These are phyloP conservation scores for Erpetoichthys calabaricus DNA, from an alignment of 2,797 vertebrate species.

Conservation along the genomic window DNA sequence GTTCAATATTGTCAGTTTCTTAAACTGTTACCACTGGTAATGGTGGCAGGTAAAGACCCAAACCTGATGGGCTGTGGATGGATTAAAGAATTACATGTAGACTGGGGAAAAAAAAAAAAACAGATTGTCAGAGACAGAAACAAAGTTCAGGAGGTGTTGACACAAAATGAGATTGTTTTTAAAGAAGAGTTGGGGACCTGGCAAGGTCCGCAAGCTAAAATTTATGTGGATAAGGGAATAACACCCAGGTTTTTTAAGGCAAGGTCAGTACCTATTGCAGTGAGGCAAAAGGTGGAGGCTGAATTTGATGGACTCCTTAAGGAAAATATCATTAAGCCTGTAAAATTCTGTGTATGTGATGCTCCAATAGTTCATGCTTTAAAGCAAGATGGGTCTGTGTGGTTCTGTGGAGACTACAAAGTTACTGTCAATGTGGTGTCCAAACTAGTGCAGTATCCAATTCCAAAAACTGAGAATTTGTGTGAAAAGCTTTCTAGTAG, in stretches of 20 bases:
- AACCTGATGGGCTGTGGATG: slow-evolving; percentile 6
- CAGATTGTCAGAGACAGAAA: neutral
- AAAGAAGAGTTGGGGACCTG: slow-evolving; percentile 9
- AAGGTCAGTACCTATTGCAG: slow-evolving; percentile 6
- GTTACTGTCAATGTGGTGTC: slow-evolving; percentile 14
- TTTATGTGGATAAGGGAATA: slow-evolving; percentile 13
- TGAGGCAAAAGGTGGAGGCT: slow-evolving; percentile 8
- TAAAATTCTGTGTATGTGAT: slow-evolving; percentile 12
- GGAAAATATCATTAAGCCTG: slow-evolving; percentile 3
- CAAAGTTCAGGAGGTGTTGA: slow-evolving; percentile 7
- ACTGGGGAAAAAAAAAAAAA: slow-evolving; percentile 8
- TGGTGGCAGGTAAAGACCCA: slow-evolving; percentile 4
- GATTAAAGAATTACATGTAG: slow-evolving; percentile 7
- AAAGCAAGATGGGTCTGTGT: slow-evolving; percentile 7
- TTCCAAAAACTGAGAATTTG: slow-evolving; percentile 9
- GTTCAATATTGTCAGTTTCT: slow-evolving; percentile 3
- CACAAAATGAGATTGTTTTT: slow-evolving; percentile 6
- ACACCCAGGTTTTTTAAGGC: slow-evolving; percentile 14
- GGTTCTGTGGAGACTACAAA: slow-evolving; percentile 13
- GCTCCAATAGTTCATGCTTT: slow-evolving; percentile 2
- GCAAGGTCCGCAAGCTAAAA: slow-evolving; percentile 8
- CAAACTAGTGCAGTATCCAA: slow-evolving; percentile 10
- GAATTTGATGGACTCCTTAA: slow-evolving; percentile 5
- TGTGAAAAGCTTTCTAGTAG: slow-evolving; percentile 12
- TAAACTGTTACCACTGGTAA: slow-evolving; percentile 7